Conservation (phyloP, 2,888 invertebrate genomes). For the Phytoseiulus persimilis region DNA sequence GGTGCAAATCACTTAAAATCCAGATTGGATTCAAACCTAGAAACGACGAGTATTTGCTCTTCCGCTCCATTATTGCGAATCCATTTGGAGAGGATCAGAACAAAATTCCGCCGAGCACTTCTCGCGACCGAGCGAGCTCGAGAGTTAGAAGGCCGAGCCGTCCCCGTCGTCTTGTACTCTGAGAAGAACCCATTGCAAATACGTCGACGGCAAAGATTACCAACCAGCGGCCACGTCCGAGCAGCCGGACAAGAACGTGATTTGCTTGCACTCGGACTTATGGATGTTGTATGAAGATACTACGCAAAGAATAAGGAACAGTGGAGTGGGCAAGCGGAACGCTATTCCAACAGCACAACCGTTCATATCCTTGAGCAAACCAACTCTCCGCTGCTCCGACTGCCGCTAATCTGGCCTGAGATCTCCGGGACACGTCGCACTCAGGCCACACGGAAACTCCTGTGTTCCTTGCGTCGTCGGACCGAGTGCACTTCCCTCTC, state of each 20-base stretch:
- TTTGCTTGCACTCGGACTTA: neutral
- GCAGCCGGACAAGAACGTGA: neutral
- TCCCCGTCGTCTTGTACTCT: neutral
- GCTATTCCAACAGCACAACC: neutral
- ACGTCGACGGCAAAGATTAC: neutral
- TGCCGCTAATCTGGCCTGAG: neutral
- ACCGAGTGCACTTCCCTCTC: neutral
- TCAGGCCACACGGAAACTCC: neutral
- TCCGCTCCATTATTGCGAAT: neutral
- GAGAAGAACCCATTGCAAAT: neutral
- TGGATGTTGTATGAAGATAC: slow-evolving; percentile 5
- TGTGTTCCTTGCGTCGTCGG: neutral
- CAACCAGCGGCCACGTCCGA: neutral
- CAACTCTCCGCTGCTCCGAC: neutral
- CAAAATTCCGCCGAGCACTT: neutral
- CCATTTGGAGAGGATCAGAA: neutral
- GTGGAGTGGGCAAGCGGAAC: neutral
- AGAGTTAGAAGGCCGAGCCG: neutral
- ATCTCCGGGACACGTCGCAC: neutral
- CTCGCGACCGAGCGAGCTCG: neutral
- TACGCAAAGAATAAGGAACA: neutral
- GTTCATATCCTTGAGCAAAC: neutral
- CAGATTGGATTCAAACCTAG: neutral
- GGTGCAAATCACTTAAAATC: neutral
- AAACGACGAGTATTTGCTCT: neutral